Base-by-base conservation (phyloP, 2,113 vertebrate genomes). In the Camelus bactrianus region DNA sequence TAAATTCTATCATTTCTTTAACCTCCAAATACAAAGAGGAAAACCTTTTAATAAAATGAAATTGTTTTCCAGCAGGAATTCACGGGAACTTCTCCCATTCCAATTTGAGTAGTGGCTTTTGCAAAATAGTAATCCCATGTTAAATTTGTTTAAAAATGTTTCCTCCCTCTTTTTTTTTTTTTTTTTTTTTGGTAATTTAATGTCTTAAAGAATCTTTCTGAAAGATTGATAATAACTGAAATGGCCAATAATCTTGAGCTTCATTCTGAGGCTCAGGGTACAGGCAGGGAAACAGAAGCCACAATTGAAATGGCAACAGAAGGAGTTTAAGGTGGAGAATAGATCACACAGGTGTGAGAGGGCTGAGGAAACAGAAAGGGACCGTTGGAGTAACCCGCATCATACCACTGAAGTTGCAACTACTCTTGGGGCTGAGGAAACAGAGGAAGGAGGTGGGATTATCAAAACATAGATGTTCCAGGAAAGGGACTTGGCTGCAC, bases 21-120 rank as follows among this genome's bases (percentile, higher is more conserved):
- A 89, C 82, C 76, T 93, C 77, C 42, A 91, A 95, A 92, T 69
- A 75, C 83, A 83, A 35, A 85, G 52, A 67, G 48, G 86, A 77
- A 93, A 96, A 89, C 86, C 75, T 93, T 97, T 97, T 96, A 94
- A 94, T 93, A 85, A 93, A 96, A 87, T 67, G 32, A 89, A 86
- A 94, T 79, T 77, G 60, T 96, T 97, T 92, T 69, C 65, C 16
- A 89, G 50, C 52, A 82, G 58, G 62, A 83, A 26, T 50, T 93
- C 24, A 30, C 16, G 58, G 69, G 50, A 77, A 92, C 86, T 20
- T 90, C 79, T 50, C 60, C 35, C 35, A 12, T 62, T 80, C 32
- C 89, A 67, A 7, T 85, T 64, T 62, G 16, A 15, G 79, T 4
- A 62, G 48, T 64, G 46, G 35, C 65, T 77, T 89, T 91, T 89